phyloP scores from a whole-genome alignment of 2,888 invertebrate genomes.

The Limnephilus rhombicus region DNA sequence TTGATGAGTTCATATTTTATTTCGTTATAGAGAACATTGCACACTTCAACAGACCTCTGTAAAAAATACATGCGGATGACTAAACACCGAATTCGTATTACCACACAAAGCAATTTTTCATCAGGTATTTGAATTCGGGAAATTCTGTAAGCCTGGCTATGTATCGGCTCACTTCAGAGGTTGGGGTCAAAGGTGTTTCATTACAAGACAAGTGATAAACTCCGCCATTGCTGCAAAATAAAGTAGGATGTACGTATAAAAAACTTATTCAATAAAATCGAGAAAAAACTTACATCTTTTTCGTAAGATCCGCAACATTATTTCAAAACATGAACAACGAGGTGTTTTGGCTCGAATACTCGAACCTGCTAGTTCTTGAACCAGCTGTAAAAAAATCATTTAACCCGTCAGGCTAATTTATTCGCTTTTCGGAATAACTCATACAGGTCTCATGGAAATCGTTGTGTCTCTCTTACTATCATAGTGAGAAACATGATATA shows the following conservation, averaged over 20 bases:
- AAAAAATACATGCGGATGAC: not conserved
- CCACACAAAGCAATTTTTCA: not conserved
- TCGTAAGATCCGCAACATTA: not conserved
- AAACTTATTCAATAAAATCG: not conserved
- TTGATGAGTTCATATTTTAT: not conserved
- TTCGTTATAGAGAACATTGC: not conserved
- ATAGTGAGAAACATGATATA: too few species aligned
- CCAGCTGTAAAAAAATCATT: not conserved
- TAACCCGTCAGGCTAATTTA: too few species aligned
- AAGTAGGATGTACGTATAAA: not conserved
- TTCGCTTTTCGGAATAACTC: too few species aligned
- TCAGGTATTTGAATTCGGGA: not conserved
- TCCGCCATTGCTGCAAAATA: not conserved
- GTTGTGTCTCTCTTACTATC: too few species aligned
- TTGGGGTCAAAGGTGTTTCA: slow-evolving; percentile 23
- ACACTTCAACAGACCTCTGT: not conserved
- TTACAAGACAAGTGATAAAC: slow-evolving; percentile 29
- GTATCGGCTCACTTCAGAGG: not conserved
- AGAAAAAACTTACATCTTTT: not conserved
- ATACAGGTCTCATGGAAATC: too few species aligned
- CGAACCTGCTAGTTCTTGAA: not conserved
- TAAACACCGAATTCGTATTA: not conserved
- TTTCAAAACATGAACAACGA: not conserved
- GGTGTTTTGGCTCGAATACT: not conserved
- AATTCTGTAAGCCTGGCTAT: not conserved